Conservation (phyloP, 2,797 vertebrate species). For the Spinus pinus region DNA sequence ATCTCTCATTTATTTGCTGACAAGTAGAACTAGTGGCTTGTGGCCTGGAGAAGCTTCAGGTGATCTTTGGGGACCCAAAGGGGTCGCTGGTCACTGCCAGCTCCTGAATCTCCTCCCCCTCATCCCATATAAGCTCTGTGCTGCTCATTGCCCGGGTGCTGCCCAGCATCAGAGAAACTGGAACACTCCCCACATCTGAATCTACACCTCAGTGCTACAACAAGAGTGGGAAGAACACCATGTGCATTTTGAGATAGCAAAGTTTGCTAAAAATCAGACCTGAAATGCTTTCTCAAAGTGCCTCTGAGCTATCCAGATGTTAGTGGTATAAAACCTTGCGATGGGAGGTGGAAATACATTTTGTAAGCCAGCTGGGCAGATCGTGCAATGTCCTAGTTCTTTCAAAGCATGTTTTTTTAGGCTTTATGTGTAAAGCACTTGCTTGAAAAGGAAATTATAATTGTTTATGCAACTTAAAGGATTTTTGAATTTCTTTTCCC, state of each 20-base stretch:
- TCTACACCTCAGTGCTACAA: not conserved
- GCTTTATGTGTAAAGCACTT: not conserved
- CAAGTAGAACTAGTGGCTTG: not conserved
- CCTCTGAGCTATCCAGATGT: not conserved
- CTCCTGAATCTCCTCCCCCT: not conserved
- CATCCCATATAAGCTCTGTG: fast-evolving
- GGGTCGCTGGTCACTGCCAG: fast-evolving
- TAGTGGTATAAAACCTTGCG: not conserved
- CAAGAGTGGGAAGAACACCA: not conserved
- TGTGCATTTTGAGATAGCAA: not conserved
- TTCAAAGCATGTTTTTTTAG: not conserved
- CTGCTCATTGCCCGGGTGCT: fast-evolving
- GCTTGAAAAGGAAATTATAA: not conserved
- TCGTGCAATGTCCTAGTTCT: not conserved
- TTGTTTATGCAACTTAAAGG: slow-evolving; percentile 7
- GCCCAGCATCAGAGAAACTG: not conserved
- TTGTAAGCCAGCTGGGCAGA: not conserved
- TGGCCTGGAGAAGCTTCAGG: not conserved
- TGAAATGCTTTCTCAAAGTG: not conserved
- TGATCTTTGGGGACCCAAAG: not conserved
- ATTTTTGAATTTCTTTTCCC: not conserved
- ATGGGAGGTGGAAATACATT: not conserved
- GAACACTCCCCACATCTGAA: fast-evolving
- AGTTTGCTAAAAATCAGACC: not conserved
- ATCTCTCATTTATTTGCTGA: not conserved